Conservation (phyloP, 1,140 invertebrate species). For the Ooceraea biroi region DNA sequence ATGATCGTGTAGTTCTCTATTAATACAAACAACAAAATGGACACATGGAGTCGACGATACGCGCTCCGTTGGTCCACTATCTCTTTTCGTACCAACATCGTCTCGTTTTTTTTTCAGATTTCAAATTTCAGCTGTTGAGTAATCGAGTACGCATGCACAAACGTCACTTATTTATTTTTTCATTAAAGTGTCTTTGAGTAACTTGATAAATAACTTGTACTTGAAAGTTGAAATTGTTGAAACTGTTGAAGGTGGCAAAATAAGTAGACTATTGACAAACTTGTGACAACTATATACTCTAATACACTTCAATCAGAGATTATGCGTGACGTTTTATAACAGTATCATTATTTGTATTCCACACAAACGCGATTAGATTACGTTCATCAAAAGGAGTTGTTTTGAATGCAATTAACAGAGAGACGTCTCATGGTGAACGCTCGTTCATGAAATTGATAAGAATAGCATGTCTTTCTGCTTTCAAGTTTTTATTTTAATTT, state of each 20-base stretch:
- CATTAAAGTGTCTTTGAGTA: no score
- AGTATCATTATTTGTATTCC: neutral
- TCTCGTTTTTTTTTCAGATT: neutral
- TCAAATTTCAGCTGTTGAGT: neutral
- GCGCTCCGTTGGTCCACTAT: neutral
- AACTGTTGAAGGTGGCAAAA: no score
- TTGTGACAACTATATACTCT: no score
- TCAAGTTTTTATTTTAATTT: constrained; percentile 35
- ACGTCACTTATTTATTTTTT: neutral
- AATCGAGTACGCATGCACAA: neutral
- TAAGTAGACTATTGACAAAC: no score
- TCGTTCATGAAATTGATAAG: neutral
- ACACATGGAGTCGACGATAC: no score
- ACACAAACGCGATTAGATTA: constrained; percentile 56
- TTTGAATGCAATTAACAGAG: neutral
- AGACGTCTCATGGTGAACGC: neutral
- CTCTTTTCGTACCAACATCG: neutral
- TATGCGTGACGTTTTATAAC: constrained; percentile 37
- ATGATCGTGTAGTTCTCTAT: no score
- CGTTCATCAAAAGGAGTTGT: constrained; percentile 28
- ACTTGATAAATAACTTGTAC: no score
- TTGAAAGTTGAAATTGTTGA: no score
- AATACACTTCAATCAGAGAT: neutral
- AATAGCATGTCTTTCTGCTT: neutral
- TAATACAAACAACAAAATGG: no score